Conservation (phyloP, 37 sponge, comb jelly and placozoan genomes). For the Theonella swinhoei region DNA sequence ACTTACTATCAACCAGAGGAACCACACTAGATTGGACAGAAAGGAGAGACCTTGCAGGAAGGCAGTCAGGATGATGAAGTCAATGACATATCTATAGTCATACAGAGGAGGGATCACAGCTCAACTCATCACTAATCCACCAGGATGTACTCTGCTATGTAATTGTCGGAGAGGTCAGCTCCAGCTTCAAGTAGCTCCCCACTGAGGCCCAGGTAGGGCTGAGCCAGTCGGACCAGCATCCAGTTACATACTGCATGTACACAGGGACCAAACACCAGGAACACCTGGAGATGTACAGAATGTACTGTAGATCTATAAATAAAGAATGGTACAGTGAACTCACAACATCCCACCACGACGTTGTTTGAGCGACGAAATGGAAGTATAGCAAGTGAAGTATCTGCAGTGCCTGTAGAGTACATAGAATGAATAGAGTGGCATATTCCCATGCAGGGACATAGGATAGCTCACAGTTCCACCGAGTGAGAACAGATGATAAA, state of each 20-base stretch:
- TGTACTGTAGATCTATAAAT: neutral
- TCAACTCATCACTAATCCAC: neutral
- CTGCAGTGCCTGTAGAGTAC: conserved; percentile 35
- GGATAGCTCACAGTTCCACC: conserved; percentile 51
- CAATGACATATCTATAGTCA: conserved; percentile 76
- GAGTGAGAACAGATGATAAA: conserved; percentile 54
- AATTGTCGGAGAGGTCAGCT: conserved; percentile 49
- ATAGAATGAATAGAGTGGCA: neutral
- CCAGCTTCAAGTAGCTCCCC: conserved; percentile 66
- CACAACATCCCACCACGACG: conserved; percentile 24
- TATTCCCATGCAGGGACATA: neutral
- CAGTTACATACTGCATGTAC: conserved; percentile 20
- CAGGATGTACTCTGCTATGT: conserved; percentile 45
- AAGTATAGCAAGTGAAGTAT: conserved; percentile 23
- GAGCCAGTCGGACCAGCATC: conserved; percentile 22
- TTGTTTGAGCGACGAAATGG: neutral
- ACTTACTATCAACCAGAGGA: conserved; percentile 74
- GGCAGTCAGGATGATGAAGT: conserved; percentile 64
- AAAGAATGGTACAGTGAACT: neutral
- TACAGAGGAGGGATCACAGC: too few species aligned
- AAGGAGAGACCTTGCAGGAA: conserved; percentile 50
- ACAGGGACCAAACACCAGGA: conserved; percentile 9
- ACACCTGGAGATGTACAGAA: conserved; percentile 29
- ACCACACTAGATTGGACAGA: conserved; percentile 61
- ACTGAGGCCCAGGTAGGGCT: conserved; percentile 16